Evolutionary conservation across 1,140 invertebrate genomes (phyloP).

Genomic region (Belonocnema kinseyi): DNA sequence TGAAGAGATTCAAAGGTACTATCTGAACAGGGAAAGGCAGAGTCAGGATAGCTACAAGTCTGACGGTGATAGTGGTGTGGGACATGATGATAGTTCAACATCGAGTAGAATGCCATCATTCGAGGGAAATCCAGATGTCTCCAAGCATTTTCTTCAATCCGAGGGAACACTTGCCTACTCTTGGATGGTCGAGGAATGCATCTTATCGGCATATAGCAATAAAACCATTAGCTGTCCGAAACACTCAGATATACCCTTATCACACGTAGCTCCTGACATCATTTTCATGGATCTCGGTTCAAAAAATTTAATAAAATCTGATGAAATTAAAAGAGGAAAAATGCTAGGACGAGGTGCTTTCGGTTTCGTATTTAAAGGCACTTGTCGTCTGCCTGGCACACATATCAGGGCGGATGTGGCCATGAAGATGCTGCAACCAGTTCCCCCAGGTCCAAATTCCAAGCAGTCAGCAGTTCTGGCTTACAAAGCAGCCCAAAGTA

Average conservation of each 20-base stretch:
- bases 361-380: conserved; percentile 95
- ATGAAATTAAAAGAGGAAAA: conserved; percentile 86
- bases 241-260: conserved; percentile 84
- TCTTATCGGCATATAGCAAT: conserved; percentile 88
- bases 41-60: conserved; percentile 84
- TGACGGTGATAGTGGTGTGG: conserved; percentile 87
- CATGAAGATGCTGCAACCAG: conserved; percentile 96
- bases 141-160: conserved; percentile 57
- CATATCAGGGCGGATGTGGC: conserved; percentile 85
- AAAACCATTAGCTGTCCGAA: conserved; percentile 83
- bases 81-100: conserved; percentile 78
- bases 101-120: conserved; percentile 88
- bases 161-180: conserved; percentile 76
- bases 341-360: conserved; percentile 97
- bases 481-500: conserved; percentile 89
- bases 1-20: conserved; percentile 58
- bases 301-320: conserved; percentile 85
- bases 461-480: conserved; percentile 85
- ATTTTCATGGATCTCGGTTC: conserved; percentile 93
- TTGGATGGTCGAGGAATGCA: conserved; percentile 97
- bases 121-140: conserved; percentile 82
- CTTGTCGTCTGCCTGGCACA: conserved; percentile 80
- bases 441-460: conserved; percentile 88
- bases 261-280: conserved; percentile 90
- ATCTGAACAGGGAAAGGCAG: conserved; percentile 63